phyloP scores from a whole-genome alignment of 23 tunicate genomes.

The Diplosoma virens region DNA sequence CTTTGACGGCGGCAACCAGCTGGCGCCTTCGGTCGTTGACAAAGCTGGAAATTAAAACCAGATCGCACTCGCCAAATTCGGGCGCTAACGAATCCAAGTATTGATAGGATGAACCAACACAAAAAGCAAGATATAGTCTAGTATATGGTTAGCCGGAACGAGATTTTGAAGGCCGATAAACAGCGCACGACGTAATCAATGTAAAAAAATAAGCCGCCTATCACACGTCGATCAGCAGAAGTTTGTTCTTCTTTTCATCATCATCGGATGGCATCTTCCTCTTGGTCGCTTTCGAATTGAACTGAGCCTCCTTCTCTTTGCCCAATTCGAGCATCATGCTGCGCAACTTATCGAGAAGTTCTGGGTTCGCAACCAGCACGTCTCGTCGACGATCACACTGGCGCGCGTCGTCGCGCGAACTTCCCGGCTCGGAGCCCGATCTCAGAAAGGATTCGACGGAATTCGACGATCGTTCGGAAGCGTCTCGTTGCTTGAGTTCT shows the following conservation, averaged over 20 bases:
- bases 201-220: too few relatives aligned
- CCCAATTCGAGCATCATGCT: conserved; percentile 67
- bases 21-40: too few relatives aligned
- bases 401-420: conserved; percentile 6
- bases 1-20: too few relatives aligned
- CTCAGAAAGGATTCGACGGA: not conserved
- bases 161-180: too few relatives aligned
- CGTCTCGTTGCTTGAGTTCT: conserved; percentile 59
- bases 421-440: not conserved
- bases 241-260: not conserved
- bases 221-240: conserved; percentile 20
- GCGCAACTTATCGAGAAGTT: conserved; percentile 58
- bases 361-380: conserved; percentile 59
- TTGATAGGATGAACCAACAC: too few relatives aligned
- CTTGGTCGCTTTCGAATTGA: not conserved
- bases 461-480: not conserved
- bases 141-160: too few relatives aligned
- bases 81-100: too few relatives aligned
- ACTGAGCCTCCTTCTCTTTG: not conserved
- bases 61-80: too few relatives aligned
- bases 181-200: too few relatives aligned
- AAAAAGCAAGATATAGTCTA: too few relatives aligned
- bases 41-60: too few relatives aligned
- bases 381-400: not conserved
- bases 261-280: not conserved